Evolutionary conservation across 2,888 invertebrate genomes (phyloP), one percentile per base, ranked within the genome.

Genomic region (Sminthurides aquaticus): DNA sequence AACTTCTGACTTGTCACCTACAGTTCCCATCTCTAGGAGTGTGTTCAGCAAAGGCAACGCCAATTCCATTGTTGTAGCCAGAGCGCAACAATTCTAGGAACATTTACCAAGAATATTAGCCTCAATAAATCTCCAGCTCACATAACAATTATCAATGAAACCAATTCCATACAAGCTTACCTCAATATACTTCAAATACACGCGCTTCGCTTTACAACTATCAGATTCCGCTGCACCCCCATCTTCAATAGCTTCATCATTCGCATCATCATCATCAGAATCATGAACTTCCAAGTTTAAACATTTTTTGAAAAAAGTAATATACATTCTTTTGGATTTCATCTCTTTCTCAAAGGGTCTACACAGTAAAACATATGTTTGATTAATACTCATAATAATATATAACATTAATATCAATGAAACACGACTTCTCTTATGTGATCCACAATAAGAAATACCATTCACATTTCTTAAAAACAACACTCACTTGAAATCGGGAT

Each of bases 1-100:
- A 3, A 70, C 71, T 43, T 72, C 71, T 8, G 69, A 62, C 24
- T 72, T 72, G 60, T 72, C 71, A 0, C 62, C 58, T 5, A 67
- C 66, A 0, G 67, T 70, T 49, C 71, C 71, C 28, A 70, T 56
- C 25, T 72, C 71, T 43, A 72, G 34, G 1, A 72, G 54, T n/a
- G 69, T 70, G n/a, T 63, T 61, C 26, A 71, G 57, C 29, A 64
- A 65, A 3, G 71, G 71, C 5, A 60, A 34, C 18, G 60, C 60
- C 1, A 27, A n/a, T 27, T 59, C 60, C 64, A 64, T 64, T 3
- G 43, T 29, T 3, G 2, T 25, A 28, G 54, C 48, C 1, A 64
- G 34, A n/a, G 48, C 28, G 25, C 27, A 26, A 49, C 64, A 64
- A 56, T 29, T 64, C 64, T 64, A 26, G 3, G 49, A 63, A 34